These are phyloP conservation scores for Cydia fagiglandana DNA, from an alignment of 1,140 invertebrate species.

Conservation along the genomic window DNA sequence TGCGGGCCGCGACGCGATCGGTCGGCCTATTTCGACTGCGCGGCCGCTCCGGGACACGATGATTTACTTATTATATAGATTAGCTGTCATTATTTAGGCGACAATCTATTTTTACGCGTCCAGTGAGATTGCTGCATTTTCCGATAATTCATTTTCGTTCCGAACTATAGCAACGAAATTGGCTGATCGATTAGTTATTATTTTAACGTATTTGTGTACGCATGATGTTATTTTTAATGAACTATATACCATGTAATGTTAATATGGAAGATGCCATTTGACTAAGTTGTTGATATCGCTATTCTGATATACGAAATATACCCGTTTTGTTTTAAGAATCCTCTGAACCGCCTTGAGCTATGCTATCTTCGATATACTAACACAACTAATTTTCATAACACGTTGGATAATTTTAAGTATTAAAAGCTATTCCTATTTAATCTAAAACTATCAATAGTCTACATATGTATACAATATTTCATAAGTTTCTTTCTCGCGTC, in stretches of 20 bases:
- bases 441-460: not conserved
- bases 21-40: slow-evolving; percentile 33
- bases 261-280: slow-evolving; percentile 49
- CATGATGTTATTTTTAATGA: slow-evolving; percentile 47
- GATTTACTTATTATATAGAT: slow-evolving; percentile 2
- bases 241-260: slow-evolving; percentile 40
- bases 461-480: not conserved
- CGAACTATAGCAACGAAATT: slow-evolving; percentile 35
- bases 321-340: slow-evolving; percentile 16
- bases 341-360: slow-evolving; percentile 19
- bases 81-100: slow-evolving; percentile 24
- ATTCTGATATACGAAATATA: slow-evolving; percentile 35
- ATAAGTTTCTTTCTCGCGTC: slow-evolving; percentile 1
- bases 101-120: slow-evolving; percentile 34
- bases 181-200: slow-evolving; percentile 38
- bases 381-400: not conserved
- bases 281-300: slow-evolving; percentile 47
- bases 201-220: slow-evolving; percentile 40
- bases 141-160: slow-evolving; percentile 25
- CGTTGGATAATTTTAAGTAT: slow-evolving; percentile 23
- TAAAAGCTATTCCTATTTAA: slow-evolving; percentile 19
- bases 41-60: slow-evolving; percentile 6
- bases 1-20: slow-evolving; percentile 33
- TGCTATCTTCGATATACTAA: slow-evolving; percentile 8
- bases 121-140: slow-evolving; percentile 35